Percentiles rank a stretch among this genome's conserved stretches.
Conservation (phyloP, 2,888 invertebrate genomes). For the Gryllus longicercus region DNA sequence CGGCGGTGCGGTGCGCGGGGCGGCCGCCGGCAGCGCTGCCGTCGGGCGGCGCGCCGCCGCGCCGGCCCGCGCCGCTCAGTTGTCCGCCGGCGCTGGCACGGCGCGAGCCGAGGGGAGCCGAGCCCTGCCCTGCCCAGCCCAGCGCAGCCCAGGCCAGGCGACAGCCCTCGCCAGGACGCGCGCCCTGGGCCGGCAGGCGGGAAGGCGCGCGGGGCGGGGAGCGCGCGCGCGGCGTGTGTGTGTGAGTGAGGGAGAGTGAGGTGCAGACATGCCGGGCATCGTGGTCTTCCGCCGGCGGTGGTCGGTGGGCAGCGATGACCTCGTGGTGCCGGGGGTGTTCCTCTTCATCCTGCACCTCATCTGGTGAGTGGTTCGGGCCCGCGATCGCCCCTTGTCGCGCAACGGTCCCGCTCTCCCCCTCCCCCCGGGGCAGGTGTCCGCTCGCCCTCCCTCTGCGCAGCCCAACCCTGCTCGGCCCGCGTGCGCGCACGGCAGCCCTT, state of each 20-base stretch:
- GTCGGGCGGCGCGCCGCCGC: neutral
- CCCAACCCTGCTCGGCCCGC: no score
- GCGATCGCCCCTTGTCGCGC: neutral
- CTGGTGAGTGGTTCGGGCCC: constrained; percentile 61
- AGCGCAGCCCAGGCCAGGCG: neutral
- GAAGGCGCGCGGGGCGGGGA: neutral
- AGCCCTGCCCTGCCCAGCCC: neutral
- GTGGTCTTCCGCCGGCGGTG: constrained; percentile 80
- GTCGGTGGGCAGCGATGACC: constrained; percentile 85
- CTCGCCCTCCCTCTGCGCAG: no score
- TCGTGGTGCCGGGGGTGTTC: constrained; percentile 78
- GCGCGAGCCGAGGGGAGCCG: neutral
- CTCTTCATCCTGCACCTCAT: constrained; percentile 70
- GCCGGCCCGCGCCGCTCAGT: neutral
- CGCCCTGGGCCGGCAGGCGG: neutral
- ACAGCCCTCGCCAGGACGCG: neutral
- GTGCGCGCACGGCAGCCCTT: no score
- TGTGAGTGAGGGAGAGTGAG: neutral
- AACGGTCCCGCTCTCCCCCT: no score
- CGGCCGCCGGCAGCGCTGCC: neutral
- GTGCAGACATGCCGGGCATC: constrained; percentile 71
- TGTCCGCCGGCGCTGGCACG: neutral
- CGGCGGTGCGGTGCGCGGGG: neutral
- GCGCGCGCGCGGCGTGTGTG: neutral
- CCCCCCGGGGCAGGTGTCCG: no score